Base-by-base conservation (phyloP, 2,888 invertebrate genomes). In the Drosophila diplacantha region DNA sequence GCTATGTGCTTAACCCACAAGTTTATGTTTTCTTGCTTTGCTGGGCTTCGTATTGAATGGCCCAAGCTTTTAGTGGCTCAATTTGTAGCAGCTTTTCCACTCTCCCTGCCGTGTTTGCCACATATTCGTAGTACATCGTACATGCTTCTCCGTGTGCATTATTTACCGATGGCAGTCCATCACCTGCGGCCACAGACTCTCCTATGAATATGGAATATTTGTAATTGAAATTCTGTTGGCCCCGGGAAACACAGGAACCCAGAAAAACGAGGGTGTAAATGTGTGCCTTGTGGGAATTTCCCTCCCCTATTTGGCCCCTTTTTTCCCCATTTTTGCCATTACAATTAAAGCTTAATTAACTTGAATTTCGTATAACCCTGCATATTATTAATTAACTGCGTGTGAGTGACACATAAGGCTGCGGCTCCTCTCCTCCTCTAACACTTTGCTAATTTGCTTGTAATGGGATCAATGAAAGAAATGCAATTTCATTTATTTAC, bases 331-430 rank as follows among this genome's bases (percentile, higher is more conserved):
- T 57, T 57, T 53, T 57, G 16, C 52, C 69, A 72, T 62, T 62
- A 54, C 47, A 47, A 69, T 55, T 69, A 57, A 39, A 56, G 18
- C 64, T 59, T 74, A 67, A 75, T 75, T 78, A 70, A 68, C 76
- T 65, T 49, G 67, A 43, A 56, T 63, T 55, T 68, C 20, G 50
- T 55, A 63, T 58, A 38, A 60, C 37, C 22, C 26, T 32, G 32
- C 37, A 47, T 41, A 56, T 51, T 56, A 62, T 73, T 69, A 60
- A 51, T 47, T 37, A 37, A 34, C 20, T 18, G 37, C 35, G 35
- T 34, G 54, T 14, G 49, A 50, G 22, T 49, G 58, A 49, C 41
- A 38, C 34, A 47, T 41, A 24, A 24, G 41, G 22, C 12, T 34
- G 44, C 14, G 12, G 26, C 26, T 29, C 18, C 4, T 16, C 14